Percentiles rank a stretch among this genome's conserved stretches.
Evolutionary conservation across 2,888 invertebrate genomes (phyloP).

Genomic region (Micropterix aruncella): DNA sequence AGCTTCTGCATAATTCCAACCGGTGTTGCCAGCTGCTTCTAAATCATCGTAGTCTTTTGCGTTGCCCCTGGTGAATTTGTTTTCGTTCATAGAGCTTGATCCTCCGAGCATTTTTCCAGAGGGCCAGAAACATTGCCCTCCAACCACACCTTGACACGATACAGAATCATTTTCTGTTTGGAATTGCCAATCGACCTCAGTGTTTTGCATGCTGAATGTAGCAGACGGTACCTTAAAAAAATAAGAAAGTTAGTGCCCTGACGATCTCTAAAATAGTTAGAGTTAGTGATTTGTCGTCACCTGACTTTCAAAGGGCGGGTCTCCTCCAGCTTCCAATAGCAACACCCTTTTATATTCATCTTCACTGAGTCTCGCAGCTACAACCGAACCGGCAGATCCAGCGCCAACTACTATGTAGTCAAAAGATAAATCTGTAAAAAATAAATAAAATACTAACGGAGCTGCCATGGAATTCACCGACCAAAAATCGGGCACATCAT

Average conservation of each 20-base stretch:
- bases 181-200: background rate
- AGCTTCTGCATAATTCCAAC: constrained; percentile 67
- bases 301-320: background rate
- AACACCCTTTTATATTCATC: background rate
- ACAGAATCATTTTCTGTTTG: background rate
- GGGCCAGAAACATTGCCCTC: background rate
- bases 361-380: background rate
- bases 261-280: too few species aligned
- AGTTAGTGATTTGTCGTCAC: background rate
- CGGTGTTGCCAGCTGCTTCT: constrained; percentile 58
- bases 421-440: background rate
- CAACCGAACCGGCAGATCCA: background rate
- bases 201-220: background rate
- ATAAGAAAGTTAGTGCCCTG: background rate
- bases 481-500: too few species aligned
- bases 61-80: constrained; percentile 74
- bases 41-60: constrained; percentile 64
- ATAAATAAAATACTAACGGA: too few species aligned
- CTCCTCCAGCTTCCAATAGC: background rate
- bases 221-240: too few species aligned
- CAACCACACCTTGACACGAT: background rate
- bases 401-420: background rate
- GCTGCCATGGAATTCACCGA: too few species aligned
- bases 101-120: constrained; percentile 50
- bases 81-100: constrained; percentile 72